Base-by-base conservation (phyloP, 2,797 vertebrate species). In the Oreonectes daqikongensis region DNA sequence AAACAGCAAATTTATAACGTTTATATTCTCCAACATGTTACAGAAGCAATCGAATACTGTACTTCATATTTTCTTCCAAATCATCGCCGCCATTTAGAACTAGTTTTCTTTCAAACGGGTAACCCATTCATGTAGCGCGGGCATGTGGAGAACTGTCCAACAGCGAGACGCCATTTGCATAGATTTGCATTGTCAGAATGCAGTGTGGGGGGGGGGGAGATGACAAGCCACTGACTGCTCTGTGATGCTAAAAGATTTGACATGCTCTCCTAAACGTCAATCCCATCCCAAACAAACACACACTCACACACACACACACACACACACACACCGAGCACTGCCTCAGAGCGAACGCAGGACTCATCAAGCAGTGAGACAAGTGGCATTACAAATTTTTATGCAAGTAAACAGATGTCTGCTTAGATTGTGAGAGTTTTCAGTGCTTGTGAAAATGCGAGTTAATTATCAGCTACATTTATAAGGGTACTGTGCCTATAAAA, bases 141-240 rank as follows among this genome's bases (percentile, higher is more conserved):
- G 82, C 71, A 65, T 78, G 79, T 82, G 82, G 72, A 82, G 85
- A 89, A 88, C 87, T 86, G 90, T 91, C 89, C 87, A 71, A 80
- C 80, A 88, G 82, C 85, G 90, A 86, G 88, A 86, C 84, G 82
- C 85, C 59, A 80, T 91, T 91, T 91, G 85, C 88, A 87, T 91
- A 87, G 84, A 91, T 92, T 91, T 92, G 90, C 91, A 89, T 92
- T 86, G 89, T 90, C 88, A 89, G 89, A 87, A 80, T 74, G 87
- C 86, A 89, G 89, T 88, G 87, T 90, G 86, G 86, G 84, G 87
- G 88, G n/a, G 89, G 87, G 86, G 90, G 86, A 90, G 83, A 84
- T 89, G 91, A 90, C 89, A 92, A 89, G 87, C 82, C 80, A 71
- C 75, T 83, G 84, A 86, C 89, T 85, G 88, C 84, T 86, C 87